Percentiles rank a stretch among this genome's conserved stretches.
Evolutionary conservation across 2,797 vertebrate genomes (phyloP).

Genomic region (Melanotaenia maccullochi): DNA sequence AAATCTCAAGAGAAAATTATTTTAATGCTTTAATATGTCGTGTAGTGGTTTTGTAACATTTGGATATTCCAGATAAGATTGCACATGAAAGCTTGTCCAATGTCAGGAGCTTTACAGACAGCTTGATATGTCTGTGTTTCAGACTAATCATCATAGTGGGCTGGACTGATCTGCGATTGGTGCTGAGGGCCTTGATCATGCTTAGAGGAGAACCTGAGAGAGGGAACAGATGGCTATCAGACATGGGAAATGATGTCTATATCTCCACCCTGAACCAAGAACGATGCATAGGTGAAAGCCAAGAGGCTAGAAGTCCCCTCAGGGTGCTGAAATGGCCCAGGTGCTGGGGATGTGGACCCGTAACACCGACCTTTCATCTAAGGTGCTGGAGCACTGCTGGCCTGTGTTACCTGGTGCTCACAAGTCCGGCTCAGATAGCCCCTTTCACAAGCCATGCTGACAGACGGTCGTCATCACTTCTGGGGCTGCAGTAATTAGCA

Average conservation of each 20-base stretch:
- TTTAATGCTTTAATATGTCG: conserved; percentile 13
- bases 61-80: conserved; percentile 19
- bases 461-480: conserved; percentile 67
- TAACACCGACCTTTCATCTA: conserved; percentile 71
- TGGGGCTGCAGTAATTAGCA: conserved; percentile 67
- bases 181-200: conserved; percentile 79
- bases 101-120: conserved; percentile 32
- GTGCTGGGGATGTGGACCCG: conserved; percentile 65
- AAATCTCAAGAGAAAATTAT: not conserved
- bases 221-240: conserved; percentile 71
- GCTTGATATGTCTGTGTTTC: conserved; percentile 58
- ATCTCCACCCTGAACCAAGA: conserved; percentile 51
- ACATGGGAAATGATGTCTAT: conserved; percentile 70
- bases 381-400: conserved; percentile 69
- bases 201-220: conserved; percentile 61
- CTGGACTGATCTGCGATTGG: conserved; percentile 62
- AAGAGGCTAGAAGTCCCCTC: conserved; percentile 72
- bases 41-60: conserved; percentile 3
- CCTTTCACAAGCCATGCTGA: conserved; percentile 61
- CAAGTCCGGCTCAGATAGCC: conserved; percentile 67
- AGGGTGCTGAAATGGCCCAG: conserved; percentile 70
- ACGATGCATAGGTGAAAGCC: conserved; percentile 62
- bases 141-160: conserved; percentile 60
- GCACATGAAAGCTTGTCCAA: conserved; percentile 12
- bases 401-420: conserved; percentile 65